A percentile compares a stretch with the other conserved stretches of the same genome.
Conservation (phyloP, 2,888 invertebrate genomes). For the Drosophila borealis region DNA sequence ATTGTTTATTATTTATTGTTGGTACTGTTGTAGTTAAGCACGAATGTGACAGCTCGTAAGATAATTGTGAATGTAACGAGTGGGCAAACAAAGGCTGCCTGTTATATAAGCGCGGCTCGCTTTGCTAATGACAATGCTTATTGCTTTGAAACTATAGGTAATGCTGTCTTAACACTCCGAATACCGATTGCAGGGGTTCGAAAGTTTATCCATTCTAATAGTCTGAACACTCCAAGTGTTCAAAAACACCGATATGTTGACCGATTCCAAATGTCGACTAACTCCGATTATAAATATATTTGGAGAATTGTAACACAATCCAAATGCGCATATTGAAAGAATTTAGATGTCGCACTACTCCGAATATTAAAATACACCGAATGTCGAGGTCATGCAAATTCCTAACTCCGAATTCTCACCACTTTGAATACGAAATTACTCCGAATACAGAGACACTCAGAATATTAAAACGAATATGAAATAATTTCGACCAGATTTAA, state of each 20-base stretch:
- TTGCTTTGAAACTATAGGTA: constrained; percentile 7
- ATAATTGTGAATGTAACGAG: constrained; percentile 51
- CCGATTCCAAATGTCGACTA: no score
- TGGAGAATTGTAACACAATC: no score
- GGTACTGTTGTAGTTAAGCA: constrained; percentile 32
- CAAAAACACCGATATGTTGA: no score
- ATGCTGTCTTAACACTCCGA: neutral
- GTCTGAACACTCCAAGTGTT: neutral
- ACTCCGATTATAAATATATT: no score
- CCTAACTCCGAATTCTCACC: neutral
- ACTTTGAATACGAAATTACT: neutral
- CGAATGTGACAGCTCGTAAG: constrained; percentile 45
- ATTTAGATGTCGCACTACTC: neutral
- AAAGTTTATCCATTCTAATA: neutral
- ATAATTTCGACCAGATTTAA: no score
- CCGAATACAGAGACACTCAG: neutral
- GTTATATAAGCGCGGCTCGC: neutral
- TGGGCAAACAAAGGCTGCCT: constrained; percentile 28
- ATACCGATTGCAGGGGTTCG: neutral
- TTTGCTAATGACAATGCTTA: constrained; percentile 1
- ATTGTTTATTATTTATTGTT: constrained; percentile 56
- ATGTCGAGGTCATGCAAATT: neutral
- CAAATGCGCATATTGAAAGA: neutral
- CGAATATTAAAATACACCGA: neutral
- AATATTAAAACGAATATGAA: neutral